Conservation (phyloP, 2,797 vertebrate genomes). For the Serranus cabrilla region DNA sequence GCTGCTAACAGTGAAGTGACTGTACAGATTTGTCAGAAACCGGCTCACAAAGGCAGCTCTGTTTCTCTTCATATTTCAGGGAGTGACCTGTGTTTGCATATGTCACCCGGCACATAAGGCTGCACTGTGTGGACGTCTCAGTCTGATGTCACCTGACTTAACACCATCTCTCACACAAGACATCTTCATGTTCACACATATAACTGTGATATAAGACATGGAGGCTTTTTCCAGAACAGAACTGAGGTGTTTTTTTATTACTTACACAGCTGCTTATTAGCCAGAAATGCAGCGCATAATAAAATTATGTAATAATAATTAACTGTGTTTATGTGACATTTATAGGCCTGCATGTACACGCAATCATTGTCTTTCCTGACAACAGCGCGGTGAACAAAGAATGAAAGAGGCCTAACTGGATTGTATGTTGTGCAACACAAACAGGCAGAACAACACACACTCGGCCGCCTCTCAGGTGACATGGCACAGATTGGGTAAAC, state of each 20-base stretch:
- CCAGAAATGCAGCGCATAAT: conserved; percentile 16
- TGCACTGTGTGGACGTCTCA: conserved; percentile 18
- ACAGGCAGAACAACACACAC: conserved; percentile 43
- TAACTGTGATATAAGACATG: not conserved
- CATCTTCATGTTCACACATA: conserved; percentile 12
- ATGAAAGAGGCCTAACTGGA: conserved; percentile 36
- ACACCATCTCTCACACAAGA: not conserved
- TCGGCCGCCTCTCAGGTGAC: conserved; percentile 68
- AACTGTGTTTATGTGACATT: conserved; percentile 17
- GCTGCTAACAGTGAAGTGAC: not conserved
- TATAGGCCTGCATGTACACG: not conserved
- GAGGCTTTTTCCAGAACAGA: not conserved
- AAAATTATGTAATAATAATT: not conserved
- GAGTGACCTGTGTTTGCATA: not conserved
- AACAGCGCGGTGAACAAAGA: conserved; percentile 18
- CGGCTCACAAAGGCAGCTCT: conserved; percentile 32
- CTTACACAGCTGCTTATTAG: conserved; percentile 10
- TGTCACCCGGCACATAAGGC: not conserved
- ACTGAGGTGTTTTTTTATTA: not conserved
- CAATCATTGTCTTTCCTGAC: conserved; percentile 30
- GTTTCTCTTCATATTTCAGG: conserved; percentile 16
- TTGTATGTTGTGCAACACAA: conserved; percentile 48
- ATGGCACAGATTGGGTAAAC: conserved; percentile 76
- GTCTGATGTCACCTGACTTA: conserved; percentile 17
- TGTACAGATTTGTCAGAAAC: not conserved